These are phyloP conservation scores for Drosophila buzzatii DNA, from an alignment of 2,888 invertebrate genomes.

Conservation along the genomic window DNA sequence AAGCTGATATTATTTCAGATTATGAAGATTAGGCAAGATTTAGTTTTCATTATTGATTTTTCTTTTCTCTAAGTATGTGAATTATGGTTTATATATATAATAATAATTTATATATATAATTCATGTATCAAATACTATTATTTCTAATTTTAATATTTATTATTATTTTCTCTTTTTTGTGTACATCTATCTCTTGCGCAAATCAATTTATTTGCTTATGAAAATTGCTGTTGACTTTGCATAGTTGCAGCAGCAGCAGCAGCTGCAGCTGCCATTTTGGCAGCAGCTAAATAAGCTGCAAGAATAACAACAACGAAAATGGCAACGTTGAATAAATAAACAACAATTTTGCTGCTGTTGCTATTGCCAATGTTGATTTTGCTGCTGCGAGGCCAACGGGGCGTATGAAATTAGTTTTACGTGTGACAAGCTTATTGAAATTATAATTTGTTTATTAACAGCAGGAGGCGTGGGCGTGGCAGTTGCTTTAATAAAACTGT, in stretches of 20 bases:
- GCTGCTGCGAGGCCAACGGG: slow-evolving; percentile 7
- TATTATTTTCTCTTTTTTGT: neutral
- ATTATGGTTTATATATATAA: no score
- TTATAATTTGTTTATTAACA: slow-evolving; percentile 71
- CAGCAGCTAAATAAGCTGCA: neutral
- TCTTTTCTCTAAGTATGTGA: no score
- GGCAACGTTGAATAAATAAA: slow-evolving; percentile 32
- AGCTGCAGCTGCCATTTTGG: slow-evolving; percentile 43
- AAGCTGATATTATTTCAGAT: no score
- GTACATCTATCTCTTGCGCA: neutral
- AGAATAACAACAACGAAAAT: slow-evolving; percentile 14
- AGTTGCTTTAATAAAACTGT: slow-evolving; percentile 28
- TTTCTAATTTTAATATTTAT: no score
- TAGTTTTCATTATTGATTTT: no score
- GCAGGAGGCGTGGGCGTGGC: slow-evolving; percentile 20
- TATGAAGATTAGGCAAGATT: no score
- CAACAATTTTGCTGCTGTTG: slow-evolving; percentile 13
- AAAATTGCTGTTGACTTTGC: slow-evolving; percentile 57
- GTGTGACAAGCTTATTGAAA: slow-evolving; percentile 64
- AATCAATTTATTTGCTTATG: slow-evolving; percentile 44
- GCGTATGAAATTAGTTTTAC: slow-evolving; percentile 57
- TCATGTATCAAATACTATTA: no score
- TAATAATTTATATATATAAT: no score
- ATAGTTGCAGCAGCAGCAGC: slow-evolving; percentile 39
- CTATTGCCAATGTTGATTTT: neutral